Base-by-base conservation (phyloP, 2,113 vertebrate species). In the Forbesichthys papilliferus region DNA sequence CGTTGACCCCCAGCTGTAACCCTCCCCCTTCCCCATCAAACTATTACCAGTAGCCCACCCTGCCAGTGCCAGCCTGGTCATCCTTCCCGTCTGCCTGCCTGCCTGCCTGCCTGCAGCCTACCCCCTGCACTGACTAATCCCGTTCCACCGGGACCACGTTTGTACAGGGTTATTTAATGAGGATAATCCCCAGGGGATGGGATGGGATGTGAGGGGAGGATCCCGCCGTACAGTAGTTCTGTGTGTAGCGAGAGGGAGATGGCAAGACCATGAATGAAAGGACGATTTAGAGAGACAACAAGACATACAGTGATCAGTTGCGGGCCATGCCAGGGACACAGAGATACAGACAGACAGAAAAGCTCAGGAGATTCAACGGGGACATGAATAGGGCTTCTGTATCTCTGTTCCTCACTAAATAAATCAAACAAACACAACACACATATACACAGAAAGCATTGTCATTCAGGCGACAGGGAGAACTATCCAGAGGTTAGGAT, bases 361-460 rank as follows among this genome's bases (percentile, higher is more conserved):
- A 66, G 71, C 73, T 79, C 83, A 75, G 75, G 86, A 83, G 79
- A 83, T 68, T 78, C 64, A 77, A 83, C 75, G 33, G 69, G 68
- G 78, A 75, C 77, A 84, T 92, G 88, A 92, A 93, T 92, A 69
- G 84, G 63, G 71, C 80, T 83, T 88, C 86, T 92, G 89, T 92
- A 64, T 82, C 48, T 68, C 64, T 83, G 79, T 85, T 79, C 71
- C 77, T 47, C 59, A 68, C 33, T 68, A 61, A 78, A 81, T 69
- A 36, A 67, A 13, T 36, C 61, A 49, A 9, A 18, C 46, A 62
- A 42, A 62, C 60, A 20, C 58, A 61, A 36, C 14, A 54, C 66
- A 78, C 66, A 60, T 5, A 75, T 77, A 88, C 84, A 88, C 81
- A 85, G 61, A 72, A 81, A 61, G 54, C 68, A 61, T 71, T 55